These are phyloP conservation scores for Camponotus vicinus DNA, from an alignment of 1,140 invertebrate species.

Conservation along the genomic window DNA sequence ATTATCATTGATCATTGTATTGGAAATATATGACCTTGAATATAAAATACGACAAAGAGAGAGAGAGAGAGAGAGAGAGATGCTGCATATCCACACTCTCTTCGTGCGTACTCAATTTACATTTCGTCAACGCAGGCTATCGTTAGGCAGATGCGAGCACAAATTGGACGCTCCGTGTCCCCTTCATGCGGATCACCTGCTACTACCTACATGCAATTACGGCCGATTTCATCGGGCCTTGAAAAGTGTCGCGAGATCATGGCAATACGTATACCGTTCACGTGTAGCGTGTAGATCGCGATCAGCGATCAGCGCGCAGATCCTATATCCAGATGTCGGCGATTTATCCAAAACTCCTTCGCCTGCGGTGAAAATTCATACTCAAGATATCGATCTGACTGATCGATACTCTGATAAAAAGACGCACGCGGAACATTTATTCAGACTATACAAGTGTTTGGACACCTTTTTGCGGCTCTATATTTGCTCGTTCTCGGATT, in stretches of 20 bases:
- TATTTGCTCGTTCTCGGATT: neutral
- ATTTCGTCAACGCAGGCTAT: constrained; percentile 82
- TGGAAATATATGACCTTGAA: constrained; percentile 32
- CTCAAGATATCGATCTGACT: constrained; percentile 22
- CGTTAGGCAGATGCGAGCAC: constrained; percentile 80
- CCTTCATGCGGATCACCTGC: constrained; percentile 77
- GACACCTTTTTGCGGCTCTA: neutral
- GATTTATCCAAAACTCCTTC: constrained; percentile 26
- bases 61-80: too few relatives aligned
- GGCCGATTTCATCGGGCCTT: constrained; percentile 79
- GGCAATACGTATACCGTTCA: constrained; percentile 55
- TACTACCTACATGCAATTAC: constrained; percentile 79
- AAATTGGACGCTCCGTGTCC: constrained; percentile 79
- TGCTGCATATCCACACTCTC: constrained; percentile 40
- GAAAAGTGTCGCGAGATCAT: constrained; percentile 80
- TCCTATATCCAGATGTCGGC: constrained; percentile 41
- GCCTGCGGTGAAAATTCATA: constrained; percentile 47
- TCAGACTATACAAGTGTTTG: neutral
- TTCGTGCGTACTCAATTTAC: constrained; percentile 75
- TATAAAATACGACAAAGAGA: constrained; percentile 6
- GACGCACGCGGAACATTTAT: constrained; percentile 19
- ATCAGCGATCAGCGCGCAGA: constrained; percentile 70
- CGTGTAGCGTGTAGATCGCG: constrained; percentile 49
- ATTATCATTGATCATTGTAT: constrained; percentile 45
- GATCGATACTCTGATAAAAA: neutral